Evolutionary conservation across 2,797 vertebrate species (phyloP).

Genomic region (Hemitrygon akajei): DNA sequence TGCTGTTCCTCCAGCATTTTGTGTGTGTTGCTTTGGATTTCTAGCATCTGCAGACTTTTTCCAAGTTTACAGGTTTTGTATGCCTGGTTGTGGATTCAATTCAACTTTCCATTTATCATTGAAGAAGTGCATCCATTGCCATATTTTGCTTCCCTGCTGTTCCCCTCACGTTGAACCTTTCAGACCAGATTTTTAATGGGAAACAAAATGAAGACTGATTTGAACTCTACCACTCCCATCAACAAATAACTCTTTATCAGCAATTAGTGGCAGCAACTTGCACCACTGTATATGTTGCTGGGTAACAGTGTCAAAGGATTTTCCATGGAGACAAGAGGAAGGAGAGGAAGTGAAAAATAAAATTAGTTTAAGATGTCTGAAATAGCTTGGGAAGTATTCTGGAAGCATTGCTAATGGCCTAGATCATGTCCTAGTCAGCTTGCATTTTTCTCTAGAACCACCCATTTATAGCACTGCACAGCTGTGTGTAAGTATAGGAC

Average conservation of each 20-base stretch:
- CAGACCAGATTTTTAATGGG: not conserved
- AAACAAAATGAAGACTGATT: not conserved
- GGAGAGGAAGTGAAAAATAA: not conserved
- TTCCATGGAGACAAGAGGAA: not conserved
- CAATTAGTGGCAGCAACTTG: not conserved
- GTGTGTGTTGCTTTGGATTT: no score
- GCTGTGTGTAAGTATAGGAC: no score
- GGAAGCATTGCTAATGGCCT: no score
- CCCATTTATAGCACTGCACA: no score
- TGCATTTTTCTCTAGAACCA: no score
- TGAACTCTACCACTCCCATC: not conserved
- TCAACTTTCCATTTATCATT: slow-evolving; percentile 4
- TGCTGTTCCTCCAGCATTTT: no score
- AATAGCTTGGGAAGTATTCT: no score
- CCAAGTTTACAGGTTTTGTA: not conserved
- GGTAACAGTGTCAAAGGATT: not conserved
- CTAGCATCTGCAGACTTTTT: no score
- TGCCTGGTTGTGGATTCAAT: not conserved
- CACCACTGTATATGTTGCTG: not conserved
- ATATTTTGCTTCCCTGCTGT: not conserved
- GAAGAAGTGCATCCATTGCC: not conserved
- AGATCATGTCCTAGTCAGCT: no score
- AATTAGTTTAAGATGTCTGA: not conserved
- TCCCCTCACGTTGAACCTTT: not conserved
- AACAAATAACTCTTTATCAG: not conserved